Conservation (phyloP, 2,113 vertebrate genomes). For the Psettodes erumei region DNA sequence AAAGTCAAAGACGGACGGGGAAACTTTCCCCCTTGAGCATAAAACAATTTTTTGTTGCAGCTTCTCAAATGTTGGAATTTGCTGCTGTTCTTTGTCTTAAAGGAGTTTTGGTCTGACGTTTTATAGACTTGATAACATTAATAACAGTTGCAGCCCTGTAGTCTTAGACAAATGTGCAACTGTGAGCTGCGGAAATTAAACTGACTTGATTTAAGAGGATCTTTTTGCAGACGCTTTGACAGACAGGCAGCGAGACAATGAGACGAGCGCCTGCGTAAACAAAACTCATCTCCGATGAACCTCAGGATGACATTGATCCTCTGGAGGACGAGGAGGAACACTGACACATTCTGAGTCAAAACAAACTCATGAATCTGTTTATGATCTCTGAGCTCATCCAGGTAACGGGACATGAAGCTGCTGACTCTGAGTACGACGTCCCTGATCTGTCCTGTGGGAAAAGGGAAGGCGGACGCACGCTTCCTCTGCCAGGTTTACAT, state of each 20-base stretch:
- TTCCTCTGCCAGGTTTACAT: constrained; percentile 27
- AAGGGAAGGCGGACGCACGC: neutral
- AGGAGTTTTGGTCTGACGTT: no score
- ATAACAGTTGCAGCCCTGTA: no score
- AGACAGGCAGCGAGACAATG: neutral
- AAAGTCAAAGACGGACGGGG: no score
- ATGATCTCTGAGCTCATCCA: constrained; percentile 1
- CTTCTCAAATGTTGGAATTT: no score
- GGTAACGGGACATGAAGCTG: constrained; percentile 11
- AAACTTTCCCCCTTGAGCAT: no score
- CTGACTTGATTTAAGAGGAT: neutral
- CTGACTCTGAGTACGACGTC: neutral
- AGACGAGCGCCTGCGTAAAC: neutral
- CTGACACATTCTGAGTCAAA: constrained; percentile 4
- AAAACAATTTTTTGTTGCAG: no score
- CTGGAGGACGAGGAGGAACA: neutral
- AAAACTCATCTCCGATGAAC: neutral
- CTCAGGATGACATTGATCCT: neutral
- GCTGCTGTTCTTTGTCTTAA: no score
- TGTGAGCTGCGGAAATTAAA: neutral
- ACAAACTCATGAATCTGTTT: constrained; percentile 20
- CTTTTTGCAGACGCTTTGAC: neutral
- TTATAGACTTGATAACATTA: no score
- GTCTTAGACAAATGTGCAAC: neutral
- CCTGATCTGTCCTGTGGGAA: constrained; percentile 14